Base-by-base conservation (phyloP, 2,113 vertebrate species). In the Phylloscopus whistleri region DNA sequence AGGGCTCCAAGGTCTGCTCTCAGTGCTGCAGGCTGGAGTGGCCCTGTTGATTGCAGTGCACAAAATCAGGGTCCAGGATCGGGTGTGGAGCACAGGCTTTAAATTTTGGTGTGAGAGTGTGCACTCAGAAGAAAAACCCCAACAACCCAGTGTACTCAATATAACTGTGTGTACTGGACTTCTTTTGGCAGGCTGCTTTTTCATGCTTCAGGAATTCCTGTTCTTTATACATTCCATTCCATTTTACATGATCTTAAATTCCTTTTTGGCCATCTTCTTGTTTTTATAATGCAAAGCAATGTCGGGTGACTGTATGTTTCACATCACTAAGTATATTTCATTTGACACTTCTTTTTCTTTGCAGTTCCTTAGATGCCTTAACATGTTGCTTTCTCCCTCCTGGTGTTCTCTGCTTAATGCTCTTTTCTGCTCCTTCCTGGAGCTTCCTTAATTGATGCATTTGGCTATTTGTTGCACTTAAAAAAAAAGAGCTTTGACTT, bases 301-400 rank as follows among this genome's bases (percentile, higher is more conserved):
- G 64, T 66, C 35, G 39, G 66, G 64, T 93, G 86, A 90, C 88
- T 92, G 79, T 67, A 83, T 52, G 75, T 95, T 96, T 94, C 95
- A 96, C 86, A 94, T 96, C 86, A 66, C 76, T 95, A 96, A 92
- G 49, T 92, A 92, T 94, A 96, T 96, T 95, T 94, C 73, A 87
- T 62, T 91, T 97, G 95, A 97, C 95, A 95, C 73, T 72, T 96
- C 63, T 94, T 94, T 92, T 89, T 70, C 83, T 87, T 76, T 67
- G 44, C 37, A 76, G 56, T 82, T 94, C 62, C 26, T 96, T 89
- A 89, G 88, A 89, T 76, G 88, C 52, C 46, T 94, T 95, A 93
- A 87, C 86, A 55, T 89, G 92, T 93, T 96, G 83, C 69, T 62
- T n/a, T 92, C 46, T 92, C 80, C 69, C 86, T 92, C 92, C 86